These are phyloP conservation scores for Synanceia verrucosa DNA, from an alignment of 2,797 vertebrate genomes.

Conservation along the genomic window DNA sequence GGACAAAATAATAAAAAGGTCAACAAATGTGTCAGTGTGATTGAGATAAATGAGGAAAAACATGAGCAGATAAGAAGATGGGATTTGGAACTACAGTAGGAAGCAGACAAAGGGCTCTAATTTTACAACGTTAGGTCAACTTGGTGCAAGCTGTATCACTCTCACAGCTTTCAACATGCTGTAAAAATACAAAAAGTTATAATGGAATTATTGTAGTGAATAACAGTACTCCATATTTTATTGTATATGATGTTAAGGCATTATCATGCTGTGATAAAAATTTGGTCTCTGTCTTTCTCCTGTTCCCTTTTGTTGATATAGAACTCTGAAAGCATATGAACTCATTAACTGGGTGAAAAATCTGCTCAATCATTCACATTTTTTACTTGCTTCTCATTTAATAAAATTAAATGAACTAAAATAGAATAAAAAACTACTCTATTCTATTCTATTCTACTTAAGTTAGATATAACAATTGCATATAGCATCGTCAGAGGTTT, in stretches of 20 bases:
- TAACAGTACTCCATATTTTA: neutral
- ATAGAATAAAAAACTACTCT: no score
- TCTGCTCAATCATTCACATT: no score
- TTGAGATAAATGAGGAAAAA: conserved; percentile 8
- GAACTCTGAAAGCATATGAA: no score
- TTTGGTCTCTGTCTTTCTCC: neutral
- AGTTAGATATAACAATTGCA: neutral
- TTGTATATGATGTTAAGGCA: neutral
- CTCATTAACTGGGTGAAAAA: no score
- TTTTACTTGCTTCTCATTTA: neutral
- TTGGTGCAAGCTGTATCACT: neutral
- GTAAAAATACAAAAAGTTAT: no score
- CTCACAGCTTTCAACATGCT: neutral
- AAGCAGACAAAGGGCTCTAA: neutral
- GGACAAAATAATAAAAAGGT: neutral
- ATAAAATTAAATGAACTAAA: no score
- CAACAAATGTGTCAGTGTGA: neutral
- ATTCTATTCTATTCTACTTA: no score
- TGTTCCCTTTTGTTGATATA: neutral
- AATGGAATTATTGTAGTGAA: no score
- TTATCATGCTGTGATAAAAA: neutral
- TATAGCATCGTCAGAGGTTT: neutral
- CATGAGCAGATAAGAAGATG: neutral
- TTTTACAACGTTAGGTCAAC: neutral
- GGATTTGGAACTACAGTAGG: neutral